phyloP scores from a whole-genome alignment of 92 coral and sea anemone species.

The Pocillopora grandis region DNA sequence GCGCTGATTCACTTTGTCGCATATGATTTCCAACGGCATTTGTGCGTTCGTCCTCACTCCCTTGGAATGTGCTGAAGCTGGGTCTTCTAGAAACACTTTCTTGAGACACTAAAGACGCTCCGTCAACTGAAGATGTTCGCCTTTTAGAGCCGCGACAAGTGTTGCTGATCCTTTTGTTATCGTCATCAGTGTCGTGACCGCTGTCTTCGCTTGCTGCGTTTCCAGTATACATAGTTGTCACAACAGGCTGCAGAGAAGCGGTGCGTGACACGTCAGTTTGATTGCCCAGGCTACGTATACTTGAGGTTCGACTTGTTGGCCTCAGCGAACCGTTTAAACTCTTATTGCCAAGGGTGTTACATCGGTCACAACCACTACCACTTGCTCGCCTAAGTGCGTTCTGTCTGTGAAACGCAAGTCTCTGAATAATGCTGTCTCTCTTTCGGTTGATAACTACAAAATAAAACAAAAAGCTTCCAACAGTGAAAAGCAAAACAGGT shows the following conservation, averaged over 20 bases:
- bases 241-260: slow-evolving; percentile 50
- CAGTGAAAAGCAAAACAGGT: slow-evolving; percentile 43
- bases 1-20: slow-evolving; percentile 5
- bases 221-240: slow-evolving; percentile 62
- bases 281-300: slow-evolving; percentile 61
- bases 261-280: slow-evolving; percentile 37
- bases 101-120: slow-evolving; percentile 49
- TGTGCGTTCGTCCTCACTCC: slow-evolving; percentile 38
- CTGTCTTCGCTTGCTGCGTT: slow-evolving; percentile 45
- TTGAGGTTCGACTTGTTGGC: slow-evolving; percentile 71
- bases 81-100: slow-evolving; percentile 48
- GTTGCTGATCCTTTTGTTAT: background rate
- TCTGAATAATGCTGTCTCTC: slow-evolving; percentile 11
- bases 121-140: slow-evolving; percentile 49
- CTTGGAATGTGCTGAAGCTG: slow-evolving; percentile 63
- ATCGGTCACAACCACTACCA: background rate
- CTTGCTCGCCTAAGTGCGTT: slow-evolving; percentile 24
- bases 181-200: slow-evolving; percentile 43
- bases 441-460: slow-evolving; percentile 49
- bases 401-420: slow-evolving; percentile 24
- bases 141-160: background rate
- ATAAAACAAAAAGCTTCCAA: slow-evolving; percentile 51
- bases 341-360: slow-evolving; percentile 8
- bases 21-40: slow-evolving; percentile 11
- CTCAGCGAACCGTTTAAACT: slow-evolving; percentile 43